These are phyloP conservation scores for Melitaea athalia DNA, from an alignment of 2,888 invertebrate genomes.

Conservation along the genomic window DNA sequence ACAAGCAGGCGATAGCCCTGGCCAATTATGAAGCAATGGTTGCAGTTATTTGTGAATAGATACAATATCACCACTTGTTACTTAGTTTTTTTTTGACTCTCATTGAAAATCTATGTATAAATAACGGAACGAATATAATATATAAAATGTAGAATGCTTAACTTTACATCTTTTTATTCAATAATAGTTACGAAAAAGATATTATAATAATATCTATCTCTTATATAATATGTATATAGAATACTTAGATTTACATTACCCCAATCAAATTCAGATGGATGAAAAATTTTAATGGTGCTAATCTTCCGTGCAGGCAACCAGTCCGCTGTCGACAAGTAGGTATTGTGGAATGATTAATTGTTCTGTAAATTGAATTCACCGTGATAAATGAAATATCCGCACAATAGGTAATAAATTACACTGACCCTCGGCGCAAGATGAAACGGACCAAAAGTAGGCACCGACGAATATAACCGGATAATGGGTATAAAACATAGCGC, in stretches of 20 bases:
- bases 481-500: constrained; percentile 72
- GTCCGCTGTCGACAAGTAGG: constrained; percentile 77
- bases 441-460: constrained; percentile 74
- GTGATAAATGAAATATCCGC: constrained; percentile 82
- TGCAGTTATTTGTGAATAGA: too few species aligned
- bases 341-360: constrained; percentile 81
- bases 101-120: too few species aligned
- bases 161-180: too few species aligned
- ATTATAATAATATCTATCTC: too few species aligned
- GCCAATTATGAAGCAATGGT: too few species aligned
- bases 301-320: constrained; percentile 55
- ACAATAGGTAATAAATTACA: constrained; percentile 82
- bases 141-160: too few species aligned
- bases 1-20: too few species aligned
- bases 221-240: not conserved
- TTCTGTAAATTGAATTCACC: constrained; percentile 82
- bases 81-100: too few species aligned
- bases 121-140: too few species aligned
- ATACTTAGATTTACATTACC: not conserved
- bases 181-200: too few species aligned
- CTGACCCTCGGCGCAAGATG: constrained; percentile 79
- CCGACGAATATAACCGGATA: constrained; percentile 68
- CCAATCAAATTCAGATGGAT: constrained; percentile 3
- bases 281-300: constrained; percentile 35
- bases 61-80: too few species aligned